A percentile compares a stretch with the other conserved stretches of the same genome.
Evolutionary conservation across 1,140 invertebrate species (phyloP).

Genomic region (Drosophila bocqueti): DNA sequence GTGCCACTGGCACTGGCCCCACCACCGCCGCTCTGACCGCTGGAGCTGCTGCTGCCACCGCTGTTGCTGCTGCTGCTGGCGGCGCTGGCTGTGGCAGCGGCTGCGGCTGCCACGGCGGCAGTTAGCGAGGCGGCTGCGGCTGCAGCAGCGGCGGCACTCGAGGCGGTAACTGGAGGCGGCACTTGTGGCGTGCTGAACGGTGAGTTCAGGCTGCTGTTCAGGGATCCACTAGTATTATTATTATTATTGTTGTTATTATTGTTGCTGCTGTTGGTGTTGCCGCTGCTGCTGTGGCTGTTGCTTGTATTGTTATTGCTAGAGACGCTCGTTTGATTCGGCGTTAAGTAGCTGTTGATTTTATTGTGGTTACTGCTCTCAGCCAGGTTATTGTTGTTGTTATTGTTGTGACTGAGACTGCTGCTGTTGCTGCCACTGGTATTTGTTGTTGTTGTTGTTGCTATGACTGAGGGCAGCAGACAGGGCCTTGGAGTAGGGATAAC

Average conservation of each 20-base stretch:
- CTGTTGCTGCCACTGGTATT: conserved; percentile 22
- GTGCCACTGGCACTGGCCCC: conserved; percentile 47
- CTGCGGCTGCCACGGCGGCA: conserved; percentile 68
- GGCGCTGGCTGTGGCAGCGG: conserved; percentile 54
- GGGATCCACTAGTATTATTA: conserved; percentile 35
- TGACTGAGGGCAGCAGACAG: conserved; percentile 64
- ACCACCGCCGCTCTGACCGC: conserved; percentile 1
- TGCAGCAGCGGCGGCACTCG: conserved; percentile 66
- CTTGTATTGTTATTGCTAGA: conserved; percentile 7
- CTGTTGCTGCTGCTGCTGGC: conserved; percentile 25
- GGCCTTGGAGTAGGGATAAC: conserved; percentile 75
- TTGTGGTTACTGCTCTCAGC: conserved; percentile 59
- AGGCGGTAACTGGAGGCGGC: conserved; percentile 48
- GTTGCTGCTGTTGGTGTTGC: conserved; percentile 22
- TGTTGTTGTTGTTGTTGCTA: conserved; percentile 78
- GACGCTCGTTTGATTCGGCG: conserved; percentile 31
- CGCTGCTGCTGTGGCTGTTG: conserved; percentile 28
- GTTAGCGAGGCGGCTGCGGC: conserved; percentile 63
- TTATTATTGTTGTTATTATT: conserved; percentile 20
- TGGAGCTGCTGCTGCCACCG: conserved; percentile 12
- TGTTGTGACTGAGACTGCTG: conserved; percentile 31
- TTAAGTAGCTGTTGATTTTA: conserved; percentile 67
- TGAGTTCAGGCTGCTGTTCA: conserved; percentile 60
- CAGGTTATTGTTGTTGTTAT: conserved; percentile 51
- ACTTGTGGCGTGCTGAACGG: conserved; percentile 65